Conservation (phyloP, 37 sponge, comb jelly and placozoan species). For the Oscarella lobularis region DNA sequence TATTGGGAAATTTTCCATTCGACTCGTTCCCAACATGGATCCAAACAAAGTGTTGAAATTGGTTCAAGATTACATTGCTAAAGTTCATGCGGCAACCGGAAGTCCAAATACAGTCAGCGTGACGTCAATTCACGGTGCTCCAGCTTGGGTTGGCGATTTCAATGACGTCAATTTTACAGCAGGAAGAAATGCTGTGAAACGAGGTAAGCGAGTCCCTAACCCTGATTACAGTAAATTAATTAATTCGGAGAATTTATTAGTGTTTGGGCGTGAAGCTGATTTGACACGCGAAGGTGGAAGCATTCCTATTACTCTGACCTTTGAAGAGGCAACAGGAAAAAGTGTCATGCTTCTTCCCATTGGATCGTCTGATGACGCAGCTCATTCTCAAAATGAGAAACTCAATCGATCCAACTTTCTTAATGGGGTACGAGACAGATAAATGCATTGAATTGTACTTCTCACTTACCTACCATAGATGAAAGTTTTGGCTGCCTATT, state of each 20-base stretch:
- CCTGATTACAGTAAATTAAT: not conserved
- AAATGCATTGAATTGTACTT: not conserved
- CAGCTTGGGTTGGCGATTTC: conserved; percentile 20
- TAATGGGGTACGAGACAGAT: conserved; percentile 15
- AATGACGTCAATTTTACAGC: conserved; percentile 11
- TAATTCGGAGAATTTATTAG: conserved; percentile 4
- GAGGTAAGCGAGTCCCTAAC: not conserved
- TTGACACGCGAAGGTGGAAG: conserved; percentile 23
- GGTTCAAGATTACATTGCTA: conserved; percentile 14
- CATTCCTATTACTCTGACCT: conserved; percentile 21
- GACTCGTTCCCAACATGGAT: conserved; percentile 19
- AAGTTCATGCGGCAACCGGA: conserved; percentile 8
- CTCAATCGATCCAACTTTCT: conserved; percentile 16
- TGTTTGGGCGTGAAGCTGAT: conserved; percentile 22
- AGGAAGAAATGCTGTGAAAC: conserved; percentile 19
- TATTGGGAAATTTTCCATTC: conserved; percentile 29
- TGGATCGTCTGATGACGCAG: conserved; percentile 17
- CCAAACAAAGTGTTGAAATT: conserved; percentile 8
- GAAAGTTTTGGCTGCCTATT: conserved; percentile 22
- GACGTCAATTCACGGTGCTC: conserved; percentile 13
- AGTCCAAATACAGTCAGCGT: conserved; percentile 13
- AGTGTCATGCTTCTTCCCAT: conserved; percentile 22
- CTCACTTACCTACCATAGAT: conserved; percentile 3
- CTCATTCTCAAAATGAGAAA: conserved; percentile 35
- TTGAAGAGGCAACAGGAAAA: conserved; percentile 17